Conservation (phyloP, 2,797 vertebrate genomes). For the Naso thynnoides region DNA sequence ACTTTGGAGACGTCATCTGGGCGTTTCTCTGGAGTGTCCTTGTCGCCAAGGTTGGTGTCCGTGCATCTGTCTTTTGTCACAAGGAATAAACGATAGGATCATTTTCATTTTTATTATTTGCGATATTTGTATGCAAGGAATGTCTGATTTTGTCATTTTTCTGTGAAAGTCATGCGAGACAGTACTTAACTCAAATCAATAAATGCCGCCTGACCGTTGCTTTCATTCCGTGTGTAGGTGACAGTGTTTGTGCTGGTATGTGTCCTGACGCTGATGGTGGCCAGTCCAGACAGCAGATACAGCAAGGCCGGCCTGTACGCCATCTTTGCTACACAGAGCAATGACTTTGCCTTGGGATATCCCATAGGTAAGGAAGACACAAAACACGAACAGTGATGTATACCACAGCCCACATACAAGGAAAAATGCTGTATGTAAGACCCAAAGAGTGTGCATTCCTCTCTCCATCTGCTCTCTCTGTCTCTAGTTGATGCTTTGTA, state of each 20-base stretch:
- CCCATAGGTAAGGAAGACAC: constrained; percentile 91
- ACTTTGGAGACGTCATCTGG: constrained; percentile 95
- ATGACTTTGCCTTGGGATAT: constrained; percentile 97
- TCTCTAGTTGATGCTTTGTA: constrained; percentile 82
- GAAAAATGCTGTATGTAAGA: neutral
- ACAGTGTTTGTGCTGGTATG: constrained; percentile 93
- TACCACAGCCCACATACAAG: neutral
- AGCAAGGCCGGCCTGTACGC: constrained; percentile 96
- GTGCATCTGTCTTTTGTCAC: neutral
- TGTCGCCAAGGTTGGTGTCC: constrained; percentile 89
- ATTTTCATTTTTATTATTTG: too few relatives aligned
- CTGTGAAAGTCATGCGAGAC: neutral
- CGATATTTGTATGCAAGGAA: neutral
- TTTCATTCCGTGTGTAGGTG: constrained; percentile 56
- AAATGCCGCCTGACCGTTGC: neutral
- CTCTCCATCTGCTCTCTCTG: neutral
- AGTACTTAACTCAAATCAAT: neutral
- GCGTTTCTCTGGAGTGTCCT: constrained; percentile 94
- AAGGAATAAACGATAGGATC: too few relatives aligned
- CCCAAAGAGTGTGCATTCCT: neutral
- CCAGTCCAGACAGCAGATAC: constrained; percentile 90
- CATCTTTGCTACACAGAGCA: constrained; percentile 98
- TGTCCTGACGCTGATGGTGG: constrained; percentile 91
- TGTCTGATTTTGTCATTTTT: neutral
- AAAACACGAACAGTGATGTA: neutral